Evolutionary conservation across 92 coral and sea anemone genomes (phyloP).

Genomic region (Heteractis magnifica): DNA sequence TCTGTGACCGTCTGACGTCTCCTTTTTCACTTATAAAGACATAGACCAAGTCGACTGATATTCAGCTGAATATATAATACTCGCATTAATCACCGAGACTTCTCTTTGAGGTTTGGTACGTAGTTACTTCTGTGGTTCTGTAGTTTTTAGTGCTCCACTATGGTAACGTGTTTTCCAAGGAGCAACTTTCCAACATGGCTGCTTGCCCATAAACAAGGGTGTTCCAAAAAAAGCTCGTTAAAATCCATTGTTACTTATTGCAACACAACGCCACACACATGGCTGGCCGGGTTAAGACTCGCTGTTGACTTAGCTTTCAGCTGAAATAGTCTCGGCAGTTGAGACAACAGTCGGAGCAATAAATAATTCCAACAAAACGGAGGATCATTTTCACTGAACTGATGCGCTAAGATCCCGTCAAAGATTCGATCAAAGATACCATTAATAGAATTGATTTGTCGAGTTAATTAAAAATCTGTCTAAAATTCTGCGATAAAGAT

Average conservation of each 20-base stretch:
- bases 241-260: neutral
- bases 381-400: neutral
- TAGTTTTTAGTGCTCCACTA: no score
- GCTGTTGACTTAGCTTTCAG: conserved; percentile 8
- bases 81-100: no score
- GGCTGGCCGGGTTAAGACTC: neutral
- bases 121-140: no score
- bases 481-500: neutral
- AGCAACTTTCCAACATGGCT: no score
- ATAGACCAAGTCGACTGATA: no score
- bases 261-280: neutral
- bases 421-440: neutral
- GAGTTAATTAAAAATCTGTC: conserved; percentile 2
- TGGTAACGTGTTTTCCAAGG: no score
- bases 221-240: neutral
- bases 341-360: neutral
- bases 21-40: no score
- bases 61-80: no score
- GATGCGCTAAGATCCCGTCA: neutral
- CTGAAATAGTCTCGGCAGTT: conserved; percentile 9
- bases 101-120: no score
- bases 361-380: neutral
- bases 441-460: neutral
- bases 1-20: no score
- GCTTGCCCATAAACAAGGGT: neutral